Evolutionary conservation across 2,113 vertebrate species (phyloP), one percentile per base, ranked within the genome.

Genomic region (Periophthalmodon schlosseri): DNA sequence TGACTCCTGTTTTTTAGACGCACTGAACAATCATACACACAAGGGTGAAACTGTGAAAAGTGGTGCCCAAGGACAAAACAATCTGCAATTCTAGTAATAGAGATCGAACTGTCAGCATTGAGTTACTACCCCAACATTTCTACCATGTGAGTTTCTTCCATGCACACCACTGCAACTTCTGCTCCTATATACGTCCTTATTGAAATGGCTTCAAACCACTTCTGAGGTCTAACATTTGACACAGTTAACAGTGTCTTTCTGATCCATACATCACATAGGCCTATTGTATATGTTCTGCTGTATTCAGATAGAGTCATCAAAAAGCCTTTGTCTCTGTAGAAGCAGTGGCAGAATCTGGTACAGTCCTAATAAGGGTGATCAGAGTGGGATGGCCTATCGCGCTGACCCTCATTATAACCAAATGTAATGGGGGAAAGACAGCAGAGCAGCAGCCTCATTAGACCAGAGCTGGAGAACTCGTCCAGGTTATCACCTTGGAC

Each of bases 401-500:
- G 73, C 87, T 87, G 82, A 86, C 85, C 84, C 88, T 90, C 89
- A 88, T 93, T 92, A 91, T 77, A 86, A 87, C 67, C 76, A 84
- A 84, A 84, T 75, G 80, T 88, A 88, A 88, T 81, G 85, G 84
- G 86, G 79, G 84, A 58, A 80, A 85, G 86, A 86, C 85, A 84
- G 68, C 78, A 78, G 84, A 50, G 77, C 82, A 80, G 76, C 74
- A 78, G 87, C 80, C 81, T 91, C 86, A 90, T 91, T 90, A 91
- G 79, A 76, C 75, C 81, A 47, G 61, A 83, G 85, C 77, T 70
- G 78, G 50, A 83, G 74, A 56, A 76, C 76, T 80, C 52, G 54
- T 83, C 21, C 15, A 70, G 86, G 84, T 89, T 84, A 80, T 83
- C 83, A 87, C 82, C 78, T 76, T 50, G 63, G 52, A 80, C 68